These are phyloP conservation scores for Pediacus dermestoides DNA, from an alignment of 2,888 invertebrate species.

Conservation along the genomic window DNA sequence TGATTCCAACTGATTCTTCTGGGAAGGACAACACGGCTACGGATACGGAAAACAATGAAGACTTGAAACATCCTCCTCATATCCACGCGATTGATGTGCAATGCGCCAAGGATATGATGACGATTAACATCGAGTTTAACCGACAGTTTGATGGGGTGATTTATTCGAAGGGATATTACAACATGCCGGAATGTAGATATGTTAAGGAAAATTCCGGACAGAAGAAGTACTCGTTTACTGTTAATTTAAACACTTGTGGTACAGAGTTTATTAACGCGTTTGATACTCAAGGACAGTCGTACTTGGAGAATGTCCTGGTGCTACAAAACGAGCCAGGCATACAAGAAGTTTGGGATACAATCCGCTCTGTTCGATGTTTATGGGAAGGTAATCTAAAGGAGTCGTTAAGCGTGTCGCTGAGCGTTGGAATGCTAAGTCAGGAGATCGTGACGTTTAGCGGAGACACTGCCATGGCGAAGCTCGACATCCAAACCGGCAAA, in stretches of 20 bases:
- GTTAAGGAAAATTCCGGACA: slow-evolving; percentile 68
- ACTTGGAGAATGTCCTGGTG: slow-evolving; percentile 74
- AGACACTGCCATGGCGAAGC: slow-evolving; percentile 75
- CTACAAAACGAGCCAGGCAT: slow-evolving; percentile 76
- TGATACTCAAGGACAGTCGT: slow-evolving; percentile 72
- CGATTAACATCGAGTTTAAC: slow-evolving; percentile 75
- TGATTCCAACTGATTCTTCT: slow-evolving; percentile 14
- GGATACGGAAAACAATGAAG: slow-evolving; percentile 50
- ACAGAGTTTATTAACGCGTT: slow-evolving; percentile 77
- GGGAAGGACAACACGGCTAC: slow-evolving; percentile 20
- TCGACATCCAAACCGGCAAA: slow-evolving; percentile 73
- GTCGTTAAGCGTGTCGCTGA: slow-evolving; percentile 68
- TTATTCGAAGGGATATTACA: slow-evolving; percentile 73
- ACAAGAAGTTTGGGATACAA: slow-evolving; percentile 74
- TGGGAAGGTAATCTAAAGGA: slow-evolving; percentile 81
- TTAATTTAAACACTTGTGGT: slow-evolving; percentile 71
- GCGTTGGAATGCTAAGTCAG: slow-evolving; percentile 75
- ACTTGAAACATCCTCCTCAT: slow-evolving; percentile 69
- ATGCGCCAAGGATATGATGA: slow-evolving; percentile 80
- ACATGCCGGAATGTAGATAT: slow-evolving; percentile 67
- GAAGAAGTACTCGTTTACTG: slow-evolving; percentile 68
- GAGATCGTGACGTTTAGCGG: slow-evolving; percentile 80
- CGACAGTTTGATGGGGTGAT: slow-evolving; percentile 73
- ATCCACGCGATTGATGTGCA: slow-evolving; percentile 72
- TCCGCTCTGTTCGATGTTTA: slow-evolving; percentile 71